phyloP scores from a whole-genome alignment of 2,113 vertebrate genomes.

The Leptocoma aspasia region DNA sequence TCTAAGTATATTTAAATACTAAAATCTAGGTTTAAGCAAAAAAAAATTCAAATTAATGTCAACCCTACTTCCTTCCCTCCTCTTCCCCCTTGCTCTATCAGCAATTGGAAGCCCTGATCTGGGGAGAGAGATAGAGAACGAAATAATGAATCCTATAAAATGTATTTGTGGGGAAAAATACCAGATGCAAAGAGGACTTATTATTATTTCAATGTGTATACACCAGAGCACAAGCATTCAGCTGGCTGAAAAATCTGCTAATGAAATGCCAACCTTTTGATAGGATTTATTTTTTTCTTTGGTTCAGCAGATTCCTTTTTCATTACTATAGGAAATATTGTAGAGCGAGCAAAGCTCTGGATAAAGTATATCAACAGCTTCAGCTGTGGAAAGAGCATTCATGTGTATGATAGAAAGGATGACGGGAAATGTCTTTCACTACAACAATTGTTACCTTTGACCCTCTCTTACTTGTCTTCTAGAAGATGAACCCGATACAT shows the following conservation, averaged over 20 bases:
- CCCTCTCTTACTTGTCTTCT: background rate
- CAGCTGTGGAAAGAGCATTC: background rate
- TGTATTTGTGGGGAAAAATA: background rate
- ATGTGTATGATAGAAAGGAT: background rate
- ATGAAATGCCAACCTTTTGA: background rate
- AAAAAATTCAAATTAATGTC: background rate
- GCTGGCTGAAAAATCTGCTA: background rate
- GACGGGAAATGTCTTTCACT: background rate
- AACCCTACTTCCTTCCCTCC: background rate
- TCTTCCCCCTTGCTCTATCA: background rate
- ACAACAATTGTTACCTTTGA: background rate
- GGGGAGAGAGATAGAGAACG: background rate
- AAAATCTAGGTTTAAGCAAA: background rate
- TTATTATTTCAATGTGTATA: background rate
- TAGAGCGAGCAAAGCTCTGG: background rate
- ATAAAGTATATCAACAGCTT: background rate
- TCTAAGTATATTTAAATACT: background rate
- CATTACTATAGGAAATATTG: background rate
- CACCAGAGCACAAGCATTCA: background rate
- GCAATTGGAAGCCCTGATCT: background rate
- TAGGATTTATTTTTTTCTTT: background rate
- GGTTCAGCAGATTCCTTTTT: conserved; percentile 26
- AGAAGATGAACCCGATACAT: background rate
- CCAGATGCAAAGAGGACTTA: background rate
- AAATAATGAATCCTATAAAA: background rate